Evolutionary conservation across 2,113 vertebrate genomes (phyloP), one percentile per base, ranked within the genome.

Genomic region (Halichoeres trimaculatus): DNA sequence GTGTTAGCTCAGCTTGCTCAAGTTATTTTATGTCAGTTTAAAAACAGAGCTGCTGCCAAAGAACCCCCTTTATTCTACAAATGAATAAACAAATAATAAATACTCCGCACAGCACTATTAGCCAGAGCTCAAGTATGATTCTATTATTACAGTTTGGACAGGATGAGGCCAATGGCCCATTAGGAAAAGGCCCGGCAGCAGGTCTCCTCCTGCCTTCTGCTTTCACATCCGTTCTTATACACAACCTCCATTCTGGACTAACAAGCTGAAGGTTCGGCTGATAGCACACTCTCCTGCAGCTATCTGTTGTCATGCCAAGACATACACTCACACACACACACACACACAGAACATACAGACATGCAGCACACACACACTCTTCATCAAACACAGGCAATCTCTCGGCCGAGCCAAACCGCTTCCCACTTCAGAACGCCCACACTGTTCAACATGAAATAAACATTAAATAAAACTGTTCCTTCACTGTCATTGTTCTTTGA

Each of bases 401-500:
- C 78, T 78, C 48, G 78, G 77, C 58, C 66, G 34, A 85, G 85
- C 83, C 83, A 74, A 85, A 64, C 57, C 58, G 65, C 78, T 85
- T 85, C 80, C 84, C 77, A 85, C 86, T 83, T 82, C 80, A 80
- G 17, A 78, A 91, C 82, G 68, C 88, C 90, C 86, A 91, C 90
- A 78, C 79, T 51, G 75, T 63, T 81, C 83, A 90, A 87, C 76
- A 87, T 88, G 84, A 89, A 90, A 89, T 80, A 88, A 87, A 88
- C 87, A 91, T 91, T 80, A 84, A 90, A 88, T 77, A 76, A 85
- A 78, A 87, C 74, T 23, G 76, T 78, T 84, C 84, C 80, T 83
- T 78, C 78, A 70, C 73, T 86, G 85, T 92, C 91, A 92, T 89
- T 92, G 90, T 88, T 90, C 78, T 84, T 88, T 85, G 71, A 81